Evolutionary conservation across 2,113 vertebrate species (phyloP).

Genomic region (Mesitornis unicolor): DNA sequence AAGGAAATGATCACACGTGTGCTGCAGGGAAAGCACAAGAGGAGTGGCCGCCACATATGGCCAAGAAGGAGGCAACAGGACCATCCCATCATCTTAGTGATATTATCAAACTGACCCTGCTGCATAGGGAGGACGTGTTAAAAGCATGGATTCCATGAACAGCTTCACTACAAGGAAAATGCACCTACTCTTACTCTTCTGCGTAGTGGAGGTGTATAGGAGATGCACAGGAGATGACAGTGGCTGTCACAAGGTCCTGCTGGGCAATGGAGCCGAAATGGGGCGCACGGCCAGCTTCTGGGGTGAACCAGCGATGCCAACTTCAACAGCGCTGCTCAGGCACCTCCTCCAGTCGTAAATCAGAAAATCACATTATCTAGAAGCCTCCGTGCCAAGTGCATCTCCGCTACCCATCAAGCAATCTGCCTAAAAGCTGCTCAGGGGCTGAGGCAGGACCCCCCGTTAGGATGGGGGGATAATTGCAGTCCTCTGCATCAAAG

Average conservation of each 20-base stretch:
- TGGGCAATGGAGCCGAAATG: not conserved
- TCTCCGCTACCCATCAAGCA: not conserved
- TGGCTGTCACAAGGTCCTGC: not conserved
- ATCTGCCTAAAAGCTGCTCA: constrained; percentile 6
- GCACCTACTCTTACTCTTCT: not conserved
- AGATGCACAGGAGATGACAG: not conserved
- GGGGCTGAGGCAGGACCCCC: constrained; percentile 18
- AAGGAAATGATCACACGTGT: not conserved
- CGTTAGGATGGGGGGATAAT: not conserved
- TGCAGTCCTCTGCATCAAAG: constrained; percentile 21
- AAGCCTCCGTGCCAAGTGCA: not conserved
- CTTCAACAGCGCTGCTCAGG: constrained; percentile 28
- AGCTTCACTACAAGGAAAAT: not conserved
- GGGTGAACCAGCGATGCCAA: not conserved
- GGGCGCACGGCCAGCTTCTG: not conserved
- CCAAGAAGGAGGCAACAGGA: not conserved
- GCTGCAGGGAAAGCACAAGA: not conserved
- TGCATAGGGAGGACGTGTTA: not conserved
- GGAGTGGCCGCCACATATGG: not conserved
- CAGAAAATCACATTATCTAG: constrained; percentile 35
- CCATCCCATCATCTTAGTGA: not conserved
- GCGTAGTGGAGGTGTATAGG: not conserved
- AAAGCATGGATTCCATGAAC: not conserved
- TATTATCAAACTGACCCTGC: not conserved
- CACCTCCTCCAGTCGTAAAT: not conserved